Evolutionary conservation across 2,797 vertebrate species (phyloP), one percentile per base, ranked within the genome.

Genomic region (Pterois miles): DNA sequence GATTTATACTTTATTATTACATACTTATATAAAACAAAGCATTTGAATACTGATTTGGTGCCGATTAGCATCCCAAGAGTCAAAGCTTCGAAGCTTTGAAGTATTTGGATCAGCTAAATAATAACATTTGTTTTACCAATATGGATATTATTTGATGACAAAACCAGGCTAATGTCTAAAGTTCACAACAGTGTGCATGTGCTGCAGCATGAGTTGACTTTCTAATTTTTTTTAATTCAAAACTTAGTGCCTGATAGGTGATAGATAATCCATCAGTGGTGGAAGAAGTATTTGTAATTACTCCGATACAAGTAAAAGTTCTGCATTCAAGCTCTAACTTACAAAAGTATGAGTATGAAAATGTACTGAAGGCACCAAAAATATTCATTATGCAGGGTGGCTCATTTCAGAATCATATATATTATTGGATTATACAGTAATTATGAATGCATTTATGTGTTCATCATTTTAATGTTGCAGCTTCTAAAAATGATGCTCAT

Each of bases 41-140:
- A 29, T 29, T 29, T 29, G 29, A 29, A 29, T 29, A 29, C 29
- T 29, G 29, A 29, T 29, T 29, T 29, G 29, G 29, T 4, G 29
- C 5, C 29, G 29, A 29, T 29, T 29, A 29, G 4, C 29, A 29
- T 29, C 4, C 4, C 29, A 29, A 29, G 4, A 29, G 29, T 2
- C 18, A 18, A 46, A 46, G 43, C 43, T 46, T 20, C 43, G 43
- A 18, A 46, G 18, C 43, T 9, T 46, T 18, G 3, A 20, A 46
- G 18, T 18, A 8, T 46, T 7, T 18, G 18, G 43, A 18, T 46
- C 43, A 46, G 43, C 43, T 14, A 53, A 20, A 78, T 25, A 6
- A 56, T 43, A n/a, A n/a, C n/a, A 43, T 67, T 65, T 71, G 7
- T 46, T 76, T 29, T 48, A 52, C 5, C 78, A 63, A 58, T 64